Evolutionary conservation across 2,113 vertebrate species (phyloP), one percentile per base, ranked within the genome.

Genomic region (Hydropotes inermis): DNA sequence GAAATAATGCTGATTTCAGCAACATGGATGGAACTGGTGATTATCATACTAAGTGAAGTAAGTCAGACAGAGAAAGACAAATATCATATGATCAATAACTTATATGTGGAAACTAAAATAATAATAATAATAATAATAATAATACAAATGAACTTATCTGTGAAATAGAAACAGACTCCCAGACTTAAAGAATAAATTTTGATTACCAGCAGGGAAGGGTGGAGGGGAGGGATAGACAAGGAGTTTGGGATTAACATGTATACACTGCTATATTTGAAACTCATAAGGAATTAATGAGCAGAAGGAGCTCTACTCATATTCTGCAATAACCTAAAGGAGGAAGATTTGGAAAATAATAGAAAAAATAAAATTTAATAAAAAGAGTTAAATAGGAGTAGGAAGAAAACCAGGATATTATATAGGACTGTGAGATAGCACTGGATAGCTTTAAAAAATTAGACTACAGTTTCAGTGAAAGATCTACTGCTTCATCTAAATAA

Each of bases 401-500:
- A 82, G 16, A 50, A 87, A 91, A 67, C 12, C 5, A 67, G 16
- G 16, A 30, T 61, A 50, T 33, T 28, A 30, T 30, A 14, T 2
- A 85, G 7, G 45, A 50, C 60, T 50, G 11, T 60, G 81, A 89
- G n/a, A 54, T 14, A 50, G 52, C 19, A 33, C 61, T 43, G 7
- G 9, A n/a, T 6, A 27, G 9, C 58, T 43, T 70, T n/a, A 76
- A 61, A 55, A 97, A 55, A 50, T 87, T 55, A 43, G 28, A 57
- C 7, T n/a, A 54, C 2, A 27, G 9, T 45, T 81, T 12, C 1
- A 1, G 0, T 23, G 1, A 3, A 27, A 28, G 4, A 27, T 83
- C 30, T 87, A 0, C 47, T 47, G 90, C 61, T 16, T 95, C 55
- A 39, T 78, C n/a, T 94, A 47, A 83, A 89, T 58, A 36, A 50